Conservation (phyloP, 2,797 vertebrate genomes). For the Peromyscus aztecus region DNA sequence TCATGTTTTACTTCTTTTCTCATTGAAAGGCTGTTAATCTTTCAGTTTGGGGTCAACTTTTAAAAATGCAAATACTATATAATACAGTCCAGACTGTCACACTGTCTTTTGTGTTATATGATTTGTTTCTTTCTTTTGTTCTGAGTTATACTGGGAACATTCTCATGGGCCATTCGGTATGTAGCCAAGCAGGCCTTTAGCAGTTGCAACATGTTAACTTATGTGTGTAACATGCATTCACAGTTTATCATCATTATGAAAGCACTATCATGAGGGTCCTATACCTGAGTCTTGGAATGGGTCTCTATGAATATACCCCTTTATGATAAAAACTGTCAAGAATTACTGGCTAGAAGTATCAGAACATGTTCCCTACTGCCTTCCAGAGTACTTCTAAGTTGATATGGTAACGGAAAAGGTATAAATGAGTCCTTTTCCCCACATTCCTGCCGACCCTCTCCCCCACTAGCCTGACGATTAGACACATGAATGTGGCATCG, state of each 20-base stretch:
- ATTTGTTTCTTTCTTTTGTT: slow-evolving; percentile 30
- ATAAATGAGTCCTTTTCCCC: not conserved
- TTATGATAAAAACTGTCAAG: slow-evolving; percentile 13
- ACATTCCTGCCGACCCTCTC: not conserved
- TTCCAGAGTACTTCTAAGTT: slow-evolving; percentile 19
- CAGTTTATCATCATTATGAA: not conserved
- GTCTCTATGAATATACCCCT: not conserved
- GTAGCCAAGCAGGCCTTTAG: slow-evolving; percentile 24
- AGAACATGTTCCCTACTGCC: not conserved
- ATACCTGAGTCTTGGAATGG: not conserved
- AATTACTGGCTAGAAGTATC: not conserved
- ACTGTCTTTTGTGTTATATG: not conserved
- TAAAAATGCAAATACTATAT: slow-evolving; percentile 7
- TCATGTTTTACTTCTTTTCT: slow-evolving; percentile 34
- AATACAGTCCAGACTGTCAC: not conserved
- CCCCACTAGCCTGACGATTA: not conserved
- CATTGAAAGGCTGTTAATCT: not conserved
- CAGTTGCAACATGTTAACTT: not conserved
- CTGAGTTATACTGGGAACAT: slow-evolving; percentile 3
- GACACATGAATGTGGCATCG: not conserved
- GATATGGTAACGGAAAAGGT: slow-evolving; percentile 1
- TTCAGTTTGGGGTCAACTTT: slow-evolving; percentile 16
- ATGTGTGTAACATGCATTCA: not conserved
- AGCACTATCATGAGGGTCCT: not conserved
- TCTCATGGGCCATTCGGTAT: not conserved